phyloP scores from a whole-genome alignment of 2,888 invertebrate genomes.

The Sipunculus nudus region DNA sequence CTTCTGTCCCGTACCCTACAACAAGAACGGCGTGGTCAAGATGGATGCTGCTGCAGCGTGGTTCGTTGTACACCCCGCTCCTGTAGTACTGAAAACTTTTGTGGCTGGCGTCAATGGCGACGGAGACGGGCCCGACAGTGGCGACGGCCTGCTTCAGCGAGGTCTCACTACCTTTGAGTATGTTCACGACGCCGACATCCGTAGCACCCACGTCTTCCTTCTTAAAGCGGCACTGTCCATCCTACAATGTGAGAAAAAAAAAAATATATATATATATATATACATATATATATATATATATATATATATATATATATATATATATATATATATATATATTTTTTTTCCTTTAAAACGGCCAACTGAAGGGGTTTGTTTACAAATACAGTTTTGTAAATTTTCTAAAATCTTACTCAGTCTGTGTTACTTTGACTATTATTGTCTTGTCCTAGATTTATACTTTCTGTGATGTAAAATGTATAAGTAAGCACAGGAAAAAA shows the following conservation, averaged over 20 bases:
- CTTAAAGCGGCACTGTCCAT: constrained; percentile 44
- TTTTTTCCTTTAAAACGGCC: too few relatives aligned
- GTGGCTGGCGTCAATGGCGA: constrained; percentile 88
- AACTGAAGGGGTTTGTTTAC: too few relatives aligned
- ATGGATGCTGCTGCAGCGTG: constrained; percentile 37
- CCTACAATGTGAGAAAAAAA: constrained; percentile 38
- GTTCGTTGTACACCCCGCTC: constrained; percentile 41
- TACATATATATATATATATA: too few relatives aligned
- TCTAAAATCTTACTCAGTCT: too few relatives aligned
- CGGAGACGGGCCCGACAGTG: constrained; percentile 74
- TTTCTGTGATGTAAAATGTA: too few relatives aligned
- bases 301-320: too few relatives aligned
- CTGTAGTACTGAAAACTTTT: constrained; percentile 67
- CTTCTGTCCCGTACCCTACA: constrained; percentile 45
- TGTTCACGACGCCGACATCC: constrained; percentile 47
- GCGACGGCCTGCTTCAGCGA: constrained; percentile 47
- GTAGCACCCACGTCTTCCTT: constrained; percentile 40
- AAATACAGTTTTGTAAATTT: too few relatives aligned
- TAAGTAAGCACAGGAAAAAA: too few relatives aligned
- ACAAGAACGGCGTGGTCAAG: constrained; percentile 31
- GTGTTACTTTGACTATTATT: too few relatives aligned
- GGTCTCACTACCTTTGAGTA: constrained; percentile 42
- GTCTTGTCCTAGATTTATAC: too few relatives aligned
- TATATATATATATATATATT: too few relatives aligned
- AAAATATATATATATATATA: too few relatives aligned